Percentiles rank a stretch among this genome's conserved stretches.
Evolutionary conservation across 2,113 vertebrate species (phyloP).

Genomic region (Hepsetus odoe): DNA sequence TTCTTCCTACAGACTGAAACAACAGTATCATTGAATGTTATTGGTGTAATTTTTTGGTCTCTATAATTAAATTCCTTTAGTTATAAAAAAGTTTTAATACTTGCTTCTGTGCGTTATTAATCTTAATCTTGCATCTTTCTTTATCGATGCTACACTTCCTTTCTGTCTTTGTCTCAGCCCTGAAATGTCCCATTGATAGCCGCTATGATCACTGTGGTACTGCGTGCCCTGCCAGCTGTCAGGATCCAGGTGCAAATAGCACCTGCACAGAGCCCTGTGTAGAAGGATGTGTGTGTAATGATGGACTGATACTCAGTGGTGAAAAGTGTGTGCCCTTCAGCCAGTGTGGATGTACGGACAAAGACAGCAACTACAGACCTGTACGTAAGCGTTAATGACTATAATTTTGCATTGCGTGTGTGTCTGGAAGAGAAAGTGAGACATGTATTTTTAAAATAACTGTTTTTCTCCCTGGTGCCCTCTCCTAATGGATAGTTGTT

Average conservation of each 20-base stretch:
- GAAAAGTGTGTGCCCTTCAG: conserved; percentile 77
- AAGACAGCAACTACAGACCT: conserved; percentile 75
- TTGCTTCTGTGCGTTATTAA: no score
- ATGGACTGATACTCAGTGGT: conserved; percentile 76
- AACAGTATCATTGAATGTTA: no score
- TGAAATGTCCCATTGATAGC: conserved; percentile 76
- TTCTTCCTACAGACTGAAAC: no score
- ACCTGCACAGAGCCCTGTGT: conserved; percentile 75
- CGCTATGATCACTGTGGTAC: conserved; percentile 73
- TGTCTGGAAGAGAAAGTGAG: background rate
- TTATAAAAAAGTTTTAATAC: no score
- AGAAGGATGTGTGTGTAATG: conserved; percentile 81
- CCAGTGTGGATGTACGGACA: conserved; percentile 81
- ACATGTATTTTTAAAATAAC: background rate
- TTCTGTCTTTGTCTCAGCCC: conserved; percentile 63
- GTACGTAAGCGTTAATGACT: conserved; percentile 60
- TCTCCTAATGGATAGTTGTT: background rate
- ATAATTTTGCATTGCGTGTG: background rate
- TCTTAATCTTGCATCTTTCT: no score
- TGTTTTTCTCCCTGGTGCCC: background rate
- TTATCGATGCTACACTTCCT: background rate
- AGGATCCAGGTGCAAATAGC: conserved; percentile 50
- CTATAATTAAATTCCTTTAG: no score
- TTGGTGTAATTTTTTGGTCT: no score
- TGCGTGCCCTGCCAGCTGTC: conserved; percentile 79